Conservation (phyloP, 64 coral and sea anemone species). For the Dendrophyllia cribrosa region DNA sequence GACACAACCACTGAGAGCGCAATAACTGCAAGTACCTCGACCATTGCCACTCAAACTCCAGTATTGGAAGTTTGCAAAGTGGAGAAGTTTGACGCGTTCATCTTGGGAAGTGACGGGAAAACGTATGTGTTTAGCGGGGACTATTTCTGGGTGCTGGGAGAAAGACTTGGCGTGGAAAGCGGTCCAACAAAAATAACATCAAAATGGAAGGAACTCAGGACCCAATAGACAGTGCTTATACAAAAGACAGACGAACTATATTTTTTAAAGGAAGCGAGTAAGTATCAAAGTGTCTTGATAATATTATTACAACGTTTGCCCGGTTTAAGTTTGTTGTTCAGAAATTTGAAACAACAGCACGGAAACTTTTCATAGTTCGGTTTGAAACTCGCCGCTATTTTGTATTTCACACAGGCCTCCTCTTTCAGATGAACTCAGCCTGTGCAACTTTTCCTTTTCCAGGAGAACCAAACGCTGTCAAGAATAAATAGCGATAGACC, state of each 20-base stretch:
- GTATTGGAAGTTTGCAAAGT: slow-evolving; percentile 22
- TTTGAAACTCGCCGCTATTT: too few relatives aligned
- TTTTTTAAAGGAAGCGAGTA: slow-evolving; percentile 66
- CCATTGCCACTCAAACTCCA: background rate
- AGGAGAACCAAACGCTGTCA: too few relatives aligned
- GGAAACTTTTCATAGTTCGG: too few relatives aligned
- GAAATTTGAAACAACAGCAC: too few relatives aligned
- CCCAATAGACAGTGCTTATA: slow-evolving; percentile 66
- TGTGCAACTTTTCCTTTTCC: too few relatives aligned
- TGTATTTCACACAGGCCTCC: too few relatives aligned
- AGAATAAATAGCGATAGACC: too few relatives aligned
- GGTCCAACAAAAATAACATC: slow-evolving; percentile 46
- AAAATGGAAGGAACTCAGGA: slow-evolving; percentile 55
- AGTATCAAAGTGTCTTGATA: background rate
- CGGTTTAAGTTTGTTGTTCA: too few relatives aligned
- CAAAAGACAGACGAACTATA: slow-evolving; percentile 35
- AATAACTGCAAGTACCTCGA: background rate
- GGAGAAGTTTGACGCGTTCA: slow-evolving; percentile 48
- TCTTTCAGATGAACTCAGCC: too few relatives aligned
- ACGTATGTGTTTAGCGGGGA: slow-evolving; percentile 62
- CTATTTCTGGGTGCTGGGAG: slow-evolving; percentile 62
- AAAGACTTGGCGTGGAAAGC: slow-evolving; percentile 18
- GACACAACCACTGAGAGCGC: background rate
- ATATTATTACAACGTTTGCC: too few relatives aligned
- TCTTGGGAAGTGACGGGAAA: slow-evolving; percentile 31